Evolutionary conservation across 2,113 vertebrate species (phyloP), one percentile per base, ranked within the genome.

Genomic region (Rhynchomys soricoides): DNA sequence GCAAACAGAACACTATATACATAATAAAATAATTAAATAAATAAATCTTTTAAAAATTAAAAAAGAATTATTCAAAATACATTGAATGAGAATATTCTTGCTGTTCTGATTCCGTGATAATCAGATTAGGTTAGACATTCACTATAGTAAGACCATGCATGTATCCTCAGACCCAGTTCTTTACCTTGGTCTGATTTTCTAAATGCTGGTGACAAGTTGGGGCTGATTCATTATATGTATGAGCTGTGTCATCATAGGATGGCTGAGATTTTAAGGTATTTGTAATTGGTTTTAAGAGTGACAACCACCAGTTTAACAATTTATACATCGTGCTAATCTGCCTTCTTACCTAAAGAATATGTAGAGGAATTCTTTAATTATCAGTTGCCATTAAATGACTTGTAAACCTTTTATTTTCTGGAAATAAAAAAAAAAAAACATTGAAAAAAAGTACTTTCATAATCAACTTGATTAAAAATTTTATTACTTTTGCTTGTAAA

Each of bases 31-130:
- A 7, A 22, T 4, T 22, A 59, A 22, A 59, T 59, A 59, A 21
- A 59, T 62, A 29, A 66, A 13, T 13, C 4, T 66, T 24, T 66
- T 31, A 13, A 31, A 66, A 66, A 31, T 31, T 62, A 31, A 11
- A 66, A 66, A 66, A 66, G 11, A 66, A 66, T 66, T 29, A 66
- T 31, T 66, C 19, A 86, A 96, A 81, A 92, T 91, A 71, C 77
- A 88, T 43, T n/a, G n/a, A n/a, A n/a, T n/a, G n/a, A n/a, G 98
- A 99, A 99, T 99, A 98, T 99, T 99, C 98, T 99, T 98, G 97
- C 98, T 99, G 98, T 98, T 98, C 98, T 98, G 98, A 97, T 98
- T 92, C 85, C 96, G 48, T 86, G 0, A 94, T 99, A 98, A 98
- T 98, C 98, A 98, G 97, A 97, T 98, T 98, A 98, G 99, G 98